phyloP scores from a whole-genome alignment of 2,113 vertebrate species.

The Sylvietta virens region DNA sequence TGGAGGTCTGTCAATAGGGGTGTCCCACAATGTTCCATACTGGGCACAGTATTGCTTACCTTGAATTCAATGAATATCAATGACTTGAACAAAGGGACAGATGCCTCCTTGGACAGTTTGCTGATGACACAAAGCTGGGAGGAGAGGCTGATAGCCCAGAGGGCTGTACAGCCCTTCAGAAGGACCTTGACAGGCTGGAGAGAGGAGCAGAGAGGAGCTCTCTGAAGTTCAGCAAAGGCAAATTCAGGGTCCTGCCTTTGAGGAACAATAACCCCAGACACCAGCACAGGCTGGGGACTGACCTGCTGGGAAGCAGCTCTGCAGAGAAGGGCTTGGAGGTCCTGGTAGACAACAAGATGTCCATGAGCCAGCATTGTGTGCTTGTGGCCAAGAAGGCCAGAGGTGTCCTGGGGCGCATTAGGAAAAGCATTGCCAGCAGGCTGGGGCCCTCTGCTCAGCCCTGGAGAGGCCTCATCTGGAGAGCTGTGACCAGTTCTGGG shows the following conservation, averaged over 20 bases:
- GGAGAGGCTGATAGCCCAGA: not conserved
- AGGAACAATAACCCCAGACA: not conserved
- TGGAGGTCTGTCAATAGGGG: not conserved
- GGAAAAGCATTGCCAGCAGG: not conserved
- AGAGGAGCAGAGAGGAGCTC: not conserved
- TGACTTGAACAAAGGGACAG: not conserved
- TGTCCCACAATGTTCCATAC: not conserved
- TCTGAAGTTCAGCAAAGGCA: not conserved
- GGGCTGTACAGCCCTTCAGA: not conserved
- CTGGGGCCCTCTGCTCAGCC: not conserved
- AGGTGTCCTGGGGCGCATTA: not conserved
- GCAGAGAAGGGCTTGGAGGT: not conserved
- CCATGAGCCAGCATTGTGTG: not conserved
- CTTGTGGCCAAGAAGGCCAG: not conserved
- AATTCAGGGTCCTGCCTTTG: not conserved
- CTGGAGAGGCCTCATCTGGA: not conserved
- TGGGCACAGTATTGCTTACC: not conserved
- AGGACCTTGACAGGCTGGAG: not conserved
- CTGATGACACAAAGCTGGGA: not conserved
- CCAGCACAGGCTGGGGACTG: rapidly evolving
- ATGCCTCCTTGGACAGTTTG: not conserved
- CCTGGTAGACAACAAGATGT: not conserved
- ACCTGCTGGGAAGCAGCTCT: not conserved
- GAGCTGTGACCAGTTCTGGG: not conserved
- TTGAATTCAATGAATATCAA: not conserved